A percentile compares a stretch with the other conserved stretches of the same genome.
phyloP scores from a whole-genome alignment of 2,888 invertebrate genomes.

The Drosophila gaucha region DNA sequence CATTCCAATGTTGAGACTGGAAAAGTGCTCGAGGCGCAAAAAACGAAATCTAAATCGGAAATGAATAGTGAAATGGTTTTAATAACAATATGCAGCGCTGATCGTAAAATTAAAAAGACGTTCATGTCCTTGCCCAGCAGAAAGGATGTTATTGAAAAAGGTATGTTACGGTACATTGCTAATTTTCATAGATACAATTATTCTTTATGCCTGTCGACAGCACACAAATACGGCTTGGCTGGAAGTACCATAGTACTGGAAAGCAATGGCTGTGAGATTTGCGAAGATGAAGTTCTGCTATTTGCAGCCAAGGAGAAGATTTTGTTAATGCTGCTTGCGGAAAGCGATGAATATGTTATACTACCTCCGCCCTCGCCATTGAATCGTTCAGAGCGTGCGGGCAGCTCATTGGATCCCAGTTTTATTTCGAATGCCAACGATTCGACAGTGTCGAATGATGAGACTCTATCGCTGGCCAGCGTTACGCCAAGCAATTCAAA shows the following conservation, averaged over 20 bases:
- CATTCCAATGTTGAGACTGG: slow-evolving; percentile 50
- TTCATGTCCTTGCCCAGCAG: slow-evolving; percentile 72
- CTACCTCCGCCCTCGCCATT: slow-evolving; percentile 75
- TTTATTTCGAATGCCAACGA: slow-evolving; percentile 73
- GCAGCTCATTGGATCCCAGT: slow-evolving; percentile 76
- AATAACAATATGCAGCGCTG: slow-evolving; percentile 75
- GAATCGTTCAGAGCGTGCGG: slow-evolving; percentile 70
- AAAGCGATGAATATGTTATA: slow-evolving; percentile 68
- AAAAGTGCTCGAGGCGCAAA: slow-evolving; percentile 46
- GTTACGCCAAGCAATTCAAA: slow-evolving; percentile 71
- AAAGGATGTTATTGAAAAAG: slow-evolving; percentile 72
- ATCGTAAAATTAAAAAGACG: slow-evolving; percentile 71
- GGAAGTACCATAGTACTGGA: slow-evolving; percentile 67
- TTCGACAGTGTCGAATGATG: slow-evolving; percentile 70
- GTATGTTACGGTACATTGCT: slow-evolving; percentile 14
- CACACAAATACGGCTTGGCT: slow-evolving; percentile 67
- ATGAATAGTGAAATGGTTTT: slow-evolving; percentile 63
- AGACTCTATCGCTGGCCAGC: slow-evolving; percentile 65
- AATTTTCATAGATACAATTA: not conserved
- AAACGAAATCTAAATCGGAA: slow-evolving; percentile 58
- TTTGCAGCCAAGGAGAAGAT: slow-evolving; percentile 76
- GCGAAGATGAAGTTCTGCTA: slow-evolving; percentile 67
- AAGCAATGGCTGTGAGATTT: slow-evolving; percentile 74
- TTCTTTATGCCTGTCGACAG: slow-evolving; percentile 12
- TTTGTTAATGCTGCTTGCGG: slow-evolving; percentile 61